Evolutionary conservation across 2,797 vertebrate species (phyloP).

Genomic region (Trachurus trachurus): DNA sequence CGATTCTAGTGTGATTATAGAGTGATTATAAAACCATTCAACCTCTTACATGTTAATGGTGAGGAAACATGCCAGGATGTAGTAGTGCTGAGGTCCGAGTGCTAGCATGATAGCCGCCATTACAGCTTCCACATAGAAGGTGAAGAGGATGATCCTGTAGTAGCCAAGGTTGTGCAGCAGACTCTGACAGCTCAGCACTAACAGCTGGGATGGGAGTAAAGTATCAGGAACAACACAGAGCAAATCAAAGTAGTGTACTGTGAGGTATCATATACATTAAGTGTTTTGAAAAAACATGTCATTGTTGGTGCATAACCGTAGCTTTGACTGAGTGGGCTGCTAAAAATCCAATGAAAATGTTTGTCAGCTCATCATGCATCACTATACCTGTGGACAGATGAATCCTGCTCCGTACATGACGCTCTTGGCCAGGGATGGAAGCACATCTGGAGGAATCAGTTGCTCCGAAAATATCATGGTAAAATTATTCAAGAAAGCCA

Average conservation of each 20-base stretch:
- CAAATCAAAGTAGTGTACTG: not conserved
- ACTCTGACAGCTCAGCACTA: constrained; percentile 88
- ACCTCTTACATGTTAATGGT: constrained; percentile 90
- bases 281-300: not conserved
- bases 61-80: constrained; percentile 90
- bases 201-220: constrained; percentile 81
- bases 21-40: not conserved
- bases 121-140: constrained; percentile 89
- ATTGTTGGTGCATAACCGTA: not conserved
- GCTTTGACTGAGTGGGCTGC: not conserved
- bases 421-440: constrained; percentile 89
- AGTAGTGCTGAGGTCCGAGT: constrained; percentile 88
- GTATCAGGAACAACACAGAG: not conserved
- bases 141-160: constrained; percentile 91
- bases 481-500: constrained; percentile 93
- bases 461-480: constrained; percentile 93
- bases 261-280: not conserved
- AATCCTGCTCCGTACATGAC: constrained; percentile 93
- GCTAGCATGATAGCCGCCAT: constrained; percentile 86
- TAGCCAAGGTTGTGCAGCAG: constrained; percentile 88
- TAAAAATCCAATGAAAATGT: too few species aligned
- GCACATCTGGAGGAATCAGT: constrained; percentile 88
- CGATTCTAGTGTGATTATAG: not conserved
- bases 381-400: constrained; percentile 92
- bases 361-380: too few species aligned